Base-by-base conservation (phyloP, 2,888 invertebrate genomes). In the Dendrolimus pini region DNA sequence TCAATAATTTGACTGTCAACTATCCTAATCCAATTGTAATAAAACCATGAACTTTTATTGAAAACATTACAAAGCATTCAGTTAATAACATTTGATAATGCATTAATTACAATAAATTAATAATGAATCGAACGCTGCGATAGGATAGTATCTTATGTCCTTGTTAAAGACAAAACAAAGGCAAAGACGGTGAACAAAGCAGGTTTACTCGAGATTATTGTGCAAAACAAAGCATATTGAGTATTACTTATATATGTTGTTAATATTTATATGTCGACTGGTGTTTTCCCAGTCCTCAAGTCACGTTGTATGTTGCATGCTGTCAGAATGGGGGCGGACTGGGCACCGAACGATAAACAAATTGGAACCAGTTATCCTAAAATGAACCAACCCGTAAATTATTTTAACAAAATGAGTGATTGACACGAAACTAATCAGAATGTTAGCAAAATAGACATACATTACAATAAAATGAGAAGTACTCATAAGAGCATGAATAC, bases 251-350 rank as follows among this genome's bases (percentile, higher is more conserved):
- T 30, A 3, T 30, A 6, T 6, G 30, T 30, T 41, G 42, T 41
- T 18, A 10, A 55, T n/a, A 41, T 41, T 7, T 41, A 41, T 41
- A 14, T 41, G 14, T 18, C 13, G 42, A 61, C 47, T 54, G 64
- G 59, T 68, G 62, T 69, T 69, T 72, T 67, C 66, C 70, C 63
- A 63, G 54, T 57, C 56, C 55, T 58, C 55, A 52, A 62, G 67
- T 76, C 77, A 77, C 76, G 76, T 76, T 75, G 70, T 55, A 12
- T 41, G 62, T 54, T 71, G 56, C 72, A 71, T 70, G 73, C 53
- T 57, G 59, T 58, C 60, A 57, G 62, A 72, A 69, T 62, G 65
- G 66, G 64, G 66, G 57, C 64, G 60, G 52, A 52, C 52, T 30
- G 30, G 6, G 30, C 6, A 30, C 30, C 30, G 30, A 30, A 30